A percentile compares a stretch with the other conserved stretches of the same genome.
These are phyloP conservation scores for Agrotis exclamationis DNA, from an alignment of 2,888 invertebrate genomes.

Conservation along the genomic window DNA sequence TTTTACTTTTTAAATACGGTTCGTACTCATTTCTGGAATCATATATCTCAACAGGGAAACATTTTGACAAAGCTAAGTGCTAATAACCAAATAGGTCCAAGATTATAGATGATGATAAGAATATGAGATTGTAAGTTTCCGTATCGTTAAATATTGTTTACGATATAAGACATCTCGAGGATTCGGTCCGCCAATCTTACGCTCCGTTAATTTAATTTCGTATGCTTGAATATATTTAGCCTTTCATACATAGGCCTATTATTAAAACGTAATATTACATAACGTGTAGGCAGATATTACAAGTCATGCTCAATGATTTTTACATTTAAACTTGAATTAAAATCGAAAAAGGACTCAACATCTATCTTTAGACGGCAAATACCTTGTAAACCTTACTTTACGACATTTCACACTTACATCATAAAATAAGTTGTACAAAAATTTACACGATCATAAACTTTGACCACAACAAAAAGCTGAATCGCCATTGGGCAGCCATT, in stretches of 20 bases:
- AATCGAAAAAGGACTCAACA: constrained; percentile 9
- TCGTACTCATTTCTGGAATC: constrained; percentile 24
- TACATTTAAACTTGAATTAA: constrained; percentile 22
- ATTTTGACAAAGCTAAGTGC: constrained; percentile 16
- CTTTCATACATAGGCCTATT: neutral
- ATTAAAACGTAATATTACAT: constrained; percentile 16
- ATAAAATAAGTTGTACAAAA: constrained; percentile 27
- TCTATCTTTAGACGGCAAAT: constrained; percentile 12
- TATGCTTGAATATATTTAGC: neutral
- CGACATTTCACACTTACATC: constrained; percentile 24
- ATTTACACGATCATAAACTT: constrained; percentile 35
- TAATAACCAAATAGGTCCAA: constrained; percentile 1
- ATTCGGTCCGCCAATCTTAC: neutral
- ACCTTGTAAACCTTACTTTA: constrained; percentile 34
- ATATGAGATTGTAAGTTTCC: constrained; percentile 26
- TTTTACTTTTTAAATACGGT: neutral
- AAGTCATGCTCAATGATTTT: constrained; percentile 10
- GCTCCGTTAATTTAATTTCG: constrained; percentile 14
- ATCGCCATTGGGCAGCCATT: constrained; percentile 40
- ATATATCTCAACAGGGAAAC: constrained; percentile 38
- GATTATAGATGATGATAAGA: too few species aligned
- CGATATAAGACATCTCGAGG: constrained; percentile 1
- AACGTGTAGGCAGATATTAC: constrained; percentile 7
- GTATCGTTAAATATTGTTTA: constrained; percentile 26
- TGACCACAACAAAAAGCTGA: constrained; percentile 16